Base-by-base conservation (phyloP, 2,888 invertebrate genomes). In the Amphimallon solstitiale region DNA sequence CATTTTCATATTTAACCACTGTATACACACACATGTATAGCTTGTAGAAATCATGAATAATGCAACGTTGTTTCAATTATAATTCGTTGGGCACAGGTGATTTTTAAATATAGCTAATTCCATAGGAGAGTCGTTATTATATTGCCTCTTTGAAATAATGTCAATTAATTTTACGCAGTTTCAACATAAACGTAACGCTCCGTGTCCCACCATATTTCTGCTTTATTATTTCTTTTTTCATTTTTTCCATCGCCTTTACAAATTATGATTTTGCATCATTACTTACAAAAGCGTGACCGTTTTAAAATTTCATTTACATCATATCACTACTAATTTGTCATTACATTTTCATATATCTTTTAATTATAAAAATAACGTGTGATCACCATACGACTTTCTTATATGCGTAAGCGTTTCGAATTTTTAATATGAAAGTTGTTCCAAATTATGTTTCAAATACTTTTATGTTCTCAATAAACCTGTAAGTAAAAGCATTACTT, bases 1-100 rank as follows among this genome's bases (percentile, higher is more conserved):
- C 52, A 56, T 62, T 62, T 62, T 62, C 62, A 61, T 61, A 61
- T 59, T 59, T 59, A 54, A 54, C 52, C 52, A 54, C 38, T 54
- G 38, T 15, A 19, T 15, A 34, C 38, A 35, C 19, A 65, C 37
- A 64, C 60, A 67, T 37, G 45, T 12, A 17, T 29, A 51, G 35
- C 14, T 38, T 37, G 15, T 40, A 56, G 43, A 40, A 43, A 56
- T 29, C 56, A 56, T 56, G 56, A 56, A 56, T 56, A 56, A 56
- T 56, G 12, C 56, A 56, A 14, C 15, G 23, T 7, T 10, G 15
- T 29, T 23, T 56, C 56, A 56, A 56, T 56, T 56, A 56, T 23
- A 29, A 29, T 37, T 56, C 40, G 56, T 56, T 23, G 56, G 56
- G 56, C 56, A 56, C 29, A 56, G 56, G 56, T 56, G 43, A 56